Conservation (phyloP, 2,113 vertebrate species). For the Oceanites oceanicus region DNA sequence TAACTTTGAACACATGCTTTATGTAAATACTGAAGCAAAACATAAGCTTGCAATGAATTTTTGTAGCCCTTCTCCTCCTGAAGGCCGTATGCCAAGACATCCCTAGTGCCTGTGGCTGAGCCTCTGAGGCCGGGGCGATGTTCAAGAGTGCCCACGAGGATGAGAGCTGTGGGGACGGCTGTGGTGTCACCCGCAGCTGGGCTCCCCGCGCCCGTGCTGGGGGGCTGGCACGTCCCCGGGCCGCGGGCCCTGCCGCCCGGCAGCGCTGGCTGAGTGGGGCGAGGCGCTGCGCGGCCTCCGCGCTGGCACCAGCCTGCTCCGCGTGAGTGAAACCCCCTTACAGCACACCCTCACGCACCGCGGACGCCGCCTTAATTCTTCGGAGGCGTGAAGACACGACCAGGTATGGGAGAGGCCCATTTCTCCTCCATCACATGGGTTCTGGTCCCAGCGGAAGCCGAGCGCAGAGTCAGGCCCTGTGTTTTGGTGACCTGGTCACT, state of each 20-base stretch:
- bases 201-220: not conserved
- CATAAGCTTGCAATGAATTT: not conserved
- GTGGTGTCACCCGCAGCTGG: not conserved
- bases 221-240: accelerated
- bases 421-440: accelerated
- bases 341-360: accelerated
- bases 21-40: not conserved
- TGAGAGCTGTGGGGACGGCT: accelerated
- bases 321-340: not conserved
- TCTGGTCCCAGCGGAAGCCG: accelerated
- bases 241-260: accelerated
- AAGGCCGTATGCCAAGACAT: not conserved
- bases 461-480: not conserved
- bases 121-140: not conserved
- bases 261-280: too few species aligned
- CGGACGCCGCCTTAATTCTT: accelerated
- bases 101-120: not conserved
- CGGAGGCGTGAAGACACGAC: accelerated
- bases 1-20: not conserved
- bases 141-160: accelerated
- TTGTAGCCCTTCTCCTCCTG: not conserved
- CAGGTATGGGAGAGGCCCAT: accelerated
- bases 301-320: accelerated
- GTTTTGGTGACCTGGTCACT: not conserved
- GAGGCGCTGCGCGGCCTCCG: accelerated